phyloP scores from a whole-genome alignment of 2,888 invertebrate genomes.

The Alviniconcha strummeri region DNA sequence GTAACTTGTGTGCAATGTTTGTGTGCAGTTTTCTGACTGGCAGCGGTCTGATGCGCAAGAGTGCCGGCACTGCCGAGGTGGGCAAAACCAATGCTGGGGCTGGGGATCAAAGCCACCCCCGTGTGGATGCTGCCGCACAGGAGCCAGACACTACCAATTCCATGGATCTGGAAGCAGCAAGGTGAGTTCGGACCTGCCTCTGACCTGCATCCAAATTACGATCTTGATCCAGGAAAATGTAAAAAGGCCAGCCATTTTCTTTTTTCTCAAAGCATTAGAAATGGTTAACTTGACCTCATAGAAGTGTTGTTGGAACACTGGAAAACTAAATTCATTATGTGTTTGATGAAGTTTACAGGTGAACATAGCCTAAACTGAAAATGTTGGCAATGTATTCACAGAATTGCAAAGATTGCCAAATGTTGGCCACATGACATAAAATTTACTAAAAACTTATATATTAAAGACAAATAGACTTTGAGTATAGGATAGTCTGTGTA shows the following conservation, averaged over 20 bases:
- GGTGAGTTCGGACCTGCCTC: constrained; percentile 31
- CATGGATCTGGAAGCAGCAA: constrained; percentile 46
- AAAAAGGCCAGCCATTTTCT: no score
- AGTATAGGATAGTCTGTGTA: no score
- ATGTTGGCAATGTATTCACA: neutral
- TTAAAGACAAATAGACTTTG: no score
- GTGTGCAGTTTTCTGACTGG: constrained; percentile 57
- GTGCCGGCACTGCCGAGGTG: neutral
- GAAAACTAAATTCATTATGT: no score
- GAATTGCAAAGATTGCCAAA: no score
- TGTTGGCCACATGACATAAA: no score
- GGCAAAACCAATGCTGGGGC: constrained; percentile 8
- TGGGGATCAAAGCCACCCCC: neutral
- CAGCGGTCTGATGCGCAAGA: constrained; percentile 54
- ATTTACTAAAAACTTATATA: no score
- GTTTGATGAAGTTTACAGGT: neutral
- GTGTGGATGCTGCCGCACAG: constrained; percentile 12
- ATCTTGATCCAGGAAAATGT: no score
- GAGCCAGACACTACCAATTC: constrained; percentile 40
- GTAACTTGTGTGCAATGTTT: neutral
- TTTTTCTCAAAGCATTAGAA: no score
- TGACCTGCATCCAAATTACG: no score
- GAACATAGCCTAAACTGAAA: neutral
- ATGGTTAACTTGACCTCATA: no score
- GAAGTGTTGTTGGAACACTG: no score